Evolutionary conservation across 2,797 vertebrate species (phyloP).

Genomic region (Crypturellus tataupa): DNA sequence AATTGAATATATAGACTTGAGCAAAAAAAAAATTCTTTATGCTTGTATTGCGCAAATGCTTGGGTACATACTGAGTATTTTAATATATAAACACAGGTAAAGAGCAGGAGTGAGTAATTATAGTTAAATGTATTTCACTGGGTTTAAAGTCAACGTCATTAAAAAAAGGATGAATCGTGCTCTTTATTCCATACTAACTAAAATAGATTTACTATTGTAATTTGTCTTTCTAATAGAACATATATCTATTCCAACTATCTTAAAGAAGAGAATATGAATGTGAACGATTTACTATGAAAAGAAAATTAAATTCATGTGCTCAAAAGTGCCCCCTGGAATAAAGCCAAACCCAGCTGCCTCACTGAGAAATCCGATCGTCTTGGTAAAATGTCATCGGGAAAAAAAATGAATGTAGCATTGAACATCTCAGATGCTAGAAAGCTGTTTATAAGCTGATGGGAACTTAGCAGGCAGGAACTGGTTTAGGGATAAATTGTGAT

Average conservation of each 20-base stretch:
- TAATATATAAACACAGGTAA: background rate
- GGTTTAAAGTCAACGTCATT: background rate
- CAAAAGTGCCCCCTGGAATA: slow-evolving; percentile 41
- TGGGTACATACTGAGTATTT: background rate
- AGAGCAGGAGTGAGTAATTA: background rate
- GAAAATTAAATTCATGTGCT: slow-evolving; percentile 45
- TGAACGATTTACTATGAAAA: slow-evolving; percentile 14
- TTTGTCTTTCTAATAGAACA: slow-evolving; percentile 25
- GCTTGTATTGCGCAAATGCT: background rate
- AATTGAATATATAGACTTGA: background rate
- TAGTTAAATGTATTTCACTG: background rate
- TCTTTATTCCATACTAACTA: background rate
- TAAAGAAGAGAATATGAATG: background rate
- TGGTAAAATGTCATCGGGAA: background rate
- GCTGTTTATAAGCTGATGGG: slow-evolving; percentile 22
- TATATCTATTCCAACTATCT: slow-evolving; percentile 1
- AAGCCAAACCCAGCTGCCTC: slow-evolving; percentile 30
- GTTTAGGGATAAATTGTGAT: background rate
- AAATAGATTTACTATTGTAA: background rate
- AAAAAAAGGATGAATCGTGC: background rate
- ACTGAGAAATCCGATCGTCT: slow-evolving; percentile 8
- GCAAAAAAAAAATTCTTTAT: fast-evolving
- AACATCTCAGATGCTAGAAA: slow-evolving; percentile 3
- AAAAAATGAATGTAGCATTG: background rate
- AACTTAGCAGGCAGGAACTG: slow-evolving; percentile 28